Base-by-base conservation (phyloP, 2,113 vertebrate species). In the Rhizomys pruinosus region DNA sequence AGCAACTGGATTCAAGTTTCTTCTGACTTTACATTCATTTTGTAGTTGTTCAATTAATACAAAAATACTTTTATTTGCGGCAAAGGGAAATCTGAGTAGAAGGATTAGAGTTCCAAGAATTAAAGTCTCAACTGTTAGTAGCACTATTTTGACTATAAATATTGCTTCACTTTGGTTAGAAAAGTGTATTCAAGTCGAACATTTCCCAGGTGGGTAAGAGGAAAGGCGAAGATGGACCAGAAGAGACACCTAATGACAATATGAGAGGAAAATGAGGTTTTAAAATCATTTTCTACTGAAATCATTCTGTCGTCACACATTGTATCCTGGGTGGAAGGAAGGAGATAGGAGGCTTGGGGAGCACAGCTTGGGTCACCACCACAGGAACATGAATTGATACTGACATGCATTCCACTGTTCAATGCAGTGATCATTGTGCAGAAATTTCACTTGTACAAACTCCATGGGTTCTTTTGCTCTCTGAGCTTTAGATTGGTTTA, bases 1-100 rank as follows among this genome's bases (percentile, higher is more conserved):
- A 15, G 73, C 42, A n/a, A 80, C 3, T 79, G 32, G 15, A 57
- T 87, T 92, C 29, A 76, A 77, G 87, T 64, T 89, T 55, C 8
- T 92, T 44, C 61, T 80, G 10, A 87, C 25, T 47, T 84, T 82
- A 52, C 42, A 66, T 52, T 93, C 5, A 66, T 96, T 92, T 64
- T 47, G 5, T 19, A 88, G 12, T 39, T 57, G 22, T 10, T 78
- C 20, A 17, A 82, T 77, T 79, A 81, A 96, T 79, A 52, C 47
- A 52, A 52, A 52, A 52, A 11, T 52, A 7, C 47, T 52, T 52
- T 52, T 52, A 52, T 52, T 52, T 52, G 47, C 6, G 47, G 47
- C 11, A 52, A 52, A 52, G 47, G 11, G 47, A 52, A 52, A 11
- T 52, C 47, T 52, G 6, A 11, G 47, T 52, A 52, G n/a, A 52